Evolutionary conservation across 2,113 vertebrate species (phyloP).

Genomic region (Sprattus sprattus): DNA sequence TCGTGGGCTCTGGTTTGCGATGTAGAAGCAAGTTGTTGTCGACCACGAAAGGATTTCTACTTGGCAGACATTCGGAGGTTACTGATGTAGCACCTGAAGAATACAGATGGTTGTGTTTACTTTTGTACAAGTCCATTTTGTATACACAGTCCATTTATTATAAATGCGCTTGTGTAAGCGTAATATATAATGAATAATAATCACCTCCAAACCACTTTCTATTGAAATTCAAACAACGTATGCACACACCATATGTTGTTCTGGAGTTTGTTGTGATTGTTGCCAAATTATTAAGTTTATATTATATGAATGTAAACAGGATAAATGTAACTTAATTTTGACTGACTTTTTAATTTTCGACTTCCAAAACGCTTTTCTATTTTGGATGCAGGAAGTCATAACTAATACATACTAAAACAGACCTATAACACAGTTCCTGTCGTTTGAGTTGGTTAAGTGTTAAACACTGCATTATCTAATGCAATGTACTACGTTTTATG

Average conservation of each 20-base stretch:
- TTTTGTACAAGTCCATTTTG: conserved; percentile 14
- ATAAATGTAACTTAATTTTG: background rate
- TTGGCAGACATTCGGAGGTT: conserved; percentile 9
- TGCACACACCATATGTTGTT: background rate
- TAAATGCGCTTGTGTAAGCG: conserved; percentile 13
- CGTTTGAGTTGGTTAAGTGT: background rate
- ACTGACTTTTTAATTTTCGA: background rate
- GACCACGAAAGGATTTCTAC: conserved; percentile 22
- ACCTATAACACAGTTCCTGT: background rate
- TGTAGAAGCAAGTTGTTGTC: conserved; percentile 38
- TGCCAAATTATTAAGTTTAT: background rate
- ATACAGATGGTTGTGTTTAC: conserved; percentile 7
- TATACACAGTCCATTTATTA: background rate
- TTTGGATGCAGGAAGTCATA: background rate
- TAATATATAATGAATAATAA: conserved; percentile 18
- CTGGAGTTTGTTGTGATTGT: background rate
- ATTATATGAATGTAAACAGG: background rate
- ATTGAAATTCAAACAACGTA: conserved; percentile 1
- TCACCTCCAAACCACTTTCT: conserved; percentile 7
- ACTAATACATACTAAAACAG: background rate
- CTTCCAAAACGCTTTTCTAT: too few species aligned
- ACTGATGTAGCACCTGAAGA: conserved; percentile 19
- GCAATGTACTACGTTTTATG: background rate
- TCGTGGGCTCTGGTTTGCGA: conserved; percentile 23
- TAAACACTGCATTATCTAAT: background rate